Percentiles rank a stretch among this genome's conserved stretches.
These are phyloP conservation scores for Ochotona curzoniae DNA, from an alignment of 2,113 vertebrate species.

Conservation along the genomic window DNA sequence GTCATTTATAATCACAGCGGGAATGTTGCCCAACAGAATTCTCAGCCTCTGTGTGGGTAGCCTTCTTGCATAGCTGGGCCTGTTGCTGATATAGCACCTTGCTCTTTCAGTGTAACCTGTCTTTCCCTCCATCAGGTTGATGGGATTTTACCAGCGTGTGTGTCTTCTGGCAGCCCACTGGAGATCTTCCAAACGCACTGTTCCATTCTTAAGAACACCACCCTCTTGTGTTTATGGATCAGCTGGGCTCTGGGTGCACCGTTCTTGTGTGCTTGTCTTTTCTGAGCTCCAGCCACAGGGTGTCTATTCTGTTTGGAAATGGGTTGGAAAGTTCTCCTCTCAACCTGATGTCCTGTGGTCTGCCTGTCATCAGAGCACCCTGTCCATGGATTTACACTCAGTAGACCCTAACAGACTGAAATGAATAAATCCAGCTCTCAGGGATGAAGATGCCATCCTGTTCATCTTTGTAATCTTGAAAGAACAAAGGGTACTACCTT, in stretches of 20 bases:
- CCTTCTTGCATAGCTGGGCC: neutral
- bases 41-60: neutral
- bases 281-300: neutral
- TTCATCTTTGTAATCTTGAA: conserved; percentile 11
- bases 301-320: neutral
- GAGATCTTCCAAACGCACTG: neutral
- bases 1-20: neutral
- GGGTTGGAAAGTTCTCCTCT: neutral
- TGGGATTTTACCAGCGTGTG: neutral
- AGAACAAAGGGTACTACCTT: neutral
- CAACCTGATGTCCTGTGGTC: neutral
- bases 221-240: neutral
- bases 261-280: neutral
- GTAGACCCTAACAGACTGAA: neutral
- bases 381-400: neutral
- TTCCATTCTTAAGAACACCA: neutral
- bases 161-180: neutral
- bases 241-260: neutral
- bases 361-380: conserved; percentile 13
- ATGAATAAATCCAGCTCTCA: neutral
- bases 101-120: neutral
- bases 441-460: neutral
- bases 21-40: neutral
- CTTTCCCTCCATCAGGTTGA: neutral
- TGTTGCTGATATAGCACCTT: neutral